Conservation (phyloP, 2,797 vertebrate species). For the Alauda arvensis region DNA sequence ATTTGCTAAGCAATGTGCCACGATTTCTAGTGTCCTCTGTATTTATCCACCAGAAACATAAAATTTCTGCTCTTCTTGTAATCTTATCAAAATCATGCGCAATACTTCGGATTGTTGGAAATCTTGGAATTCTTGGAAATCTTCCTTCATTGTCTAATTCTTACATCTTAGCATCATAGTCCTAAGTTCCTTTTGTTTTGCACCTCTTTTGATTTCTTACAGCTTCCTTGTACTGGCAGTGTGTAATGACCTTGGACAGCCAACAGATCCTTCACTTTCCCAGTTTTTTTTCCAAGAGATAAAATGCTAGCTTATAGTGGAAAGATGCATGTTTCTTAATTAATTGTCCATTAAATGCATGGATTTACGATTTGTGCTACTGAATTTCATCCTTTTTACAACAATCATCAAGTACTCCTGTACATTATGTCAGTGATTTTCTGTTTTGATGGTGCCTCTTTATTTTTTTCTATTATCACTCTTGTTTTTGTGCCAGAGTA, state of each 20-base stretch:
- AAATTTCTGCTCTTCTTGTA: background rate
- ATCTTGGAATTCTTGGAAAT: background rate
- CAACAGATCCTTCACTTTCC: background rate
- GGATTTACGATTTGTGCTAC: background rate
- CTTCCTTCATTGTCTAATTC: background rate
- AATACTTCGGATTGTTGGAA: background rate
- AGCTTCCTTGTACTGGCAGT: background rate
- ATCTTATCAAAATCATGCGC: background rate
- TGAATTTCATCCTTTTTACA: background rate
- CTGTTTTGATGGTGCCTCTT: background rate
- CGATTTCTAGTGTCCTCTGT: background rate
- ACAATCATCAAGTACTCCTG: background rate
- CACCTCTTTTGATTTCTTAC: background rate
- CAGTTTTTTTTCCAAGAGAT: background rate
- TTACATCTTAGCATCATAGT: background rate
- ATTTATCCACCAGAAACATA: background rate
- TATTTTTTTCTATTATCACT: background rate
- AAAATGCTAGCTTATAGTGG: background rate
- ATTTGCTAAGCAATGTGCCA: background rate
- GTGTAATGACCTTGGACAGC: background rate
- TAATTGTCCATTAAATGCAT: background rate
- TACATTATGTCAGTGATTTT: background rate
- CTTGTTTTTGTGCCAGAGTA: background rate
- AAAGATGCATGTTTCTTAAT: background rate
- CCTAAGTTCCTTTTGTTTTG: background rate